Base-by-base conservation (phyloP, 1,140 invertebrate genomes). In the Drosophila subpulchrella region DNA sequence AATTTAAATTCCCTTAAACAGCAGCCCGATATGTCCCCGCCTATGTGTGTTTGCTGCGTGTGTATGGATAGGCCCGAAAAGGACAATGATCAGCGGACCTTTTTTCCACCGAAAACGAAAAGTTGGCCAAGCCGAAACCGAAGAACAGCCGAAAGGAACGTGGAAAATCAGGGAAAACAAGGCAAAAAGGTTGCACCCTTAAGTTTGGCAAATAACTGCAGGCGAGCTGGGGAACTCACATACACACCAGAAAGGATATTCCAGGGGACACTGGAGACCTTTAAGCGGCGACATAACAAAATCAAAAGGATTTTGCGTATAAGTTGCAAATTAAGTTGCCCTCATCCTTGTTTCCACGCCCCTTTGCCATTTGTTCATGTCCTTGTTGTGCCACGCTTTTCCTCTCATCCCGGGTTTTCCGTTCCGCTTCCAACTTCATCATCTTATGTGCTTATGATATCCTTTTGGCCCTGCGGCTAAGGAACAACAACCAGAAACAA, bases 1-100 rank as follows among this genome's bases (percentile, higher is more conserved):
- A 89, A 89, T 89, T 89, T 84, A 90, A 89, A 89, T 89, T 89
- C 80, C 68, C 85, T 84, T 90, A 89, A 89, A 84, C 81, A 80
- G 76, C 65, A 71, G 76, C 57, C 82, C 65, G 67, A 57, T 70
- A 20, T 56, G 63, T 57, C 32, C 32, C 38, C 38, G 38, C 20
- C 24, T 63, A 27, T 17, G 32, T 24, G 12, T 24, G 24, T 34
- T 24, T 20, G 36, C 50, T 34, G 50, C 39, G 62, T 68, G 39
- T 27, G 65, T 46, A 62, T 68, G 65, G 50, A 57, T 32, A 57
- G 50, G 50, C n/a, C 53, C 46, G 63, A 86, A 81, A 88, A 86
- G 82, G 82, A 88, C 82, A 86, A 78, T 82, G 70, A 76, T 77
- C 75, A 56, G 58, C 36, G 83, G 57, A 88, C 75, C 83, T 68